Percentiles rank a stretch among this genome's conserved stretches.
These are phyloP conservation scores for Botia kubotai DNA, from an alignment of 2,797 vertebrate genomes.

Conservation along the genomic window DNA sequence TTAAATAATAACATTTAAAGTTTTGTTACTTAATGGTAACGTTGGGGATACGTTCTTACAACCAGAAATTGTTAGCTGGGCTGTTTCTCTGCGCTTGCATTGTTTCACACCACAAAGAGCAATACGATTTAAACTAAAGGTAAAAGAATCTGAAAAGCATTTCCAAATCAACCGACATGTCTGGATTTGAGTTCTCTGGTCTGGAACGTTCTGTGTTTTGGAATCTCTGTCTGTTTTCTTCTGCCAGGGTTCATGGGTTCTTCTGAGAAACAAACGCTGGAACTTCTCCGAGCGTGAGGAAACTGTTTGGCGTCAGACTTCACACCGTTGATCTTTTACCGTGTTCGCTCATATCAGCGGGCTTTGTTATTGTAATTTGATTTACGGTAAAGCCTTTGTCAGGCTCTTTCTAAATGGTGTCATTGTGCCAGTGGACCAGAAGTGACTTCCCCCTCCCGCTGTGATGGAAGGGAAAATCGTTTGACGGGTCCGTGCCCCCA, in stretches of 20 bases:
- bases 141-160: constrained; percentile 11
- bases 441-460: constrained; percentile 62
- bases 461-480: constrained; percentile 54
- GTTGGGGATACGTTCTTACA: no score
- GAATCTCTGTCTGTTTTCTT: background rate
- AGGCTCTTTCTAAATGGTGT: constrained; percentile 43
- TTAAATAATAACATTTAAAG: background rate
- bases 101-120: constrained; percentile 14
- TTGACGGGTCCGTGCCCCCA: constrained; percentile 40
- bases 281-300: background rate
- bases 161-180: constrained; percentile 10
- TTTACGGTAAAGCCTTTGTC: constrained; percentile 55
- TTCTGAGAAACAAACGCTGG: constrained; percentile 6
- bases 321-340: constrained; percentile 25
- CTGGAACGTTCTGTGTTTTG: background rate
- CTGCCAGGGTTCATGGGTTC: constrained; percentile 17
- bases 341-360: constrained; percentile 37
- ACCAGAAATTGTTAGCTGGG: background rate
- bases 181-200: constrained; percentile 4
- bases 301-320: constrained; percentile 10
- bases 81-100: constrained; percentile 1
- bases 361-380: constrained; percentile 56
- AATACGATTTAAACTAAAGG: constrained; percentile 13
- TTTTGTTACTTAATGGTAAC: no score
- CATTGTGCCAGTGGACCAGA: constrained; percentile 47